These are phyloP conservation scores for Agonum fuliginosum DNA, from an alignment of 2,888 invertebrate species.

Conservation along the genomic window DNA sequence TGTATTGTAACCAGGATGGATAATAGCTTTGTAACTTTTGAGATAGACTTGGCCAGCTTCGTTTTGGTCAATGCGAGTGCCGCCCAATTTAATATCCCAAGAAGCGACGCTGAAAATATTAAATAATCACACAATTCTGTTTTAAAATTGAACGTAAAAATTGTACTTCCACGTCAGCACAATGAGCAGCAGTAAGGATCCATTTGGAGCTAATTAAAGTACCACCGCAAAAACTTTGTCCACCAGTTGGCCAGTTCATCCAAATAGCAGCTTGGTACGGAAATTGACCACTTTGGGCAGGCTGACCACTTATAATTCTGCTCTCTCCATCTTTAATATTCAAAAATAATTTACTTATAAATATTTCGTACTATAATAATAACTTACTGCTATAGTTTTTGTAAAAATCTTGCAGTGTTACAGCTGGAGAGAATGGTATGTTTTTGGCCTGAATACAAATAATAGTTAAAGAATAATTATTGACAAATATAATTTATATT, in stretches of 20 bases:
- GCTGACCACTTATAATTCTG: conserved; percentile 18
- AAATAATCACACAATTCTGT: not conserved
- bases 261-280: conserved; percentile 66
- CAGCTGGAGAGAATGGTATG: not conserved
- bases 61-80: not conserved
- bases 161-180: conserved; percentile 61
- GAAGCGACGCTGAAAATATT: conserved; percentile 39
- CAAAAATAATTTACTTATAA: not conserved
- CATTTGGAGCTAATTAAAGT: conserved; percentile 64
- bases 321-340: not conserved
- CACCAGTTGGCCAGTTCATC: conserved; percentile 1
- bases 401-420: not conserved
- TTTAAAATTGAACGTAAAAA: not conserved
- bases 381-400: not conserved
- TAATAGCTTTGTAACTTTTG: conserved; percentile 47
- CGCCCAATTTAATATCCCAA: conserved; percentile 43
- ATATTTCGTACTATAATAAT: no score
- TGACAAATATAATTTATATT: no score
- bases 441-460: not conserved
- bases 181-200: conserved; percentile 66
- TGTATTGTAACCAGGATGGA: conserved; percentile 56
- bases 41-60: not conserved
- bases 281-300: conserved; percentile 64
- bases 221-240: conserved; percentile 64
- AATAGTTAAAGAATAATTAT: no score